phyloP scores from a whole-genome alignment of 2,113 vertebrate genomes.

The Otus sunia region DNA sequence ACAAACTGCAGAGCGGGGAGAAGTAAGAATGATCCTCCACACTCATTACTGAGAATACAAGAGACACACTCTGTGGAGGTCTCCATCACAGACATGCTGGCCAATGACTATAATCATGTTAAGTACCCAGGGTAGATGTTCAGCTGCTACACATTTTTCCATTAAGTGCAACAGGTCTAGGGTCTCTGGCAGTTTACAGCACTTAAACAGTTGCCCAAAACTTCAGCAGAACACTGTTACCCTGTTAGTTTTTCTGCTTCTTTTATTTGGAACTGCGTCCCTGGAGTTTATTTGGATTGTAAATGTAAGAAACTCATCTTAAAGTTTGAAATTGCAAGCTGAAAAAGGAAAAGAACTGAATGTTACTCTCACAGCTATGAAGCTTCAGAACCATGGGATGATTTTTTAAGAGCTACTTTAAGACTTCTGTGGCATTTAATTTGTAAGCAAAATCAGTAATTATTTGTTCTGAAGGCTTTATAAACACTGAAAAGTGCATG shows the following conservation, averaged over 20 bases:
- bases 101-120: accelerated
- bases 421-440: neutral
- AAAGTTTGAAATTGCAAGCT: neutral
- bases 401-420: neutral
- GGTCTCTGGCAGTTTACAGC: neutral
- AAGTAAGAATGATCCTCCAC: neutral
- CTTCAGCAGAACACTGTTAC: neutral
- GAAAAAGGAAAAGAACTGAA: neutral
- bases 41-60: neutral
- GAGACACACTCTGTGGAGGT: neutral
- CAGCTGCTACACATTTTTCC: neutral
- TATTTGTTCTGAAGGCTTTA: neutral
- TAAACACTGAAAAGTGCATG: neutral
- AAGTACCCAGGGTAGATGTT: too few species aligned
- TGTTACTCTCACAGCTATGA: neutral
- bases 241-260: neutral
- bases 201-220: neutral
- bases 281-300: neutral
- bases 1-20: neutral
- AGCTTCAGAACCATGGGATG: neutral
- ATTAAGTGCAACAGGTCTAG: neutral
- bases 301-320: neutral
- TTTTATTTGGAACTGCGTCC: neutral
- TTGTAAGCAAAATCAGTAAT: neutral
- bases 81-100: neutral